Percentiles rank a stretch among this genome's conserved stretches.
These are phyloP conservation scores for Mythimna albipuncta DNA, from an alignment of 2,888 invertebrate genomes.

Conservation along the genomic window DNA sequence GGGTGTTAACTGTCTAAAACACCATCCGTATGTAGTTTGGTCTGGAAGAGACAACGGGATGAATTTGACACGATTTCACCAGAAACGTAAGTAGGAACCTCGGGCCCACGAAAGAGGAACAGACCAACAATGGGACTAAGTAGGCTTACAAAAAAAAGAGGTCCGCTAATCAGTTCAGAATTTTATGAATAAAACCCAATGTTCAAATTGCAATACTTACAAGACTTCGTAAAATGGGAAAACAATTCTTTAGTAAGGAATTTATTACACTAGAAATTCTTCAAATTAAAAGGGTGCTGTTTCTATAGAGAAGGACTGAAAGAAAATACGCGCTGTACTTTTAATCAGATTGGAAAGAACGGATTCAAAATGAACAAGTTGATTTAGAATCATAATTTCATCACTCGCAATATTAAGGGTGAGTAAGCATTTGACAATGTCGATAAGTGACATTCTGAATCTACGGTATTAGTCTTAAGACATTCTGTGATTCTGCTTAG, in stretches of 20 bases:
- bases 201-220: not conserved
- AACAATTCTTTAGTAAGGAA: not conserved
- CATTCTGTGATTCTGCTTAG: not conserved
- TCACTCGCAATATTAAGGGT: not conserved
- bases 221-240: not conserved
- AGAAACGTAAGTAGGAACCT: too few relatives aligned
- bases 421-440: conserved; percentile 1
- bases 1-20: too few relatives aligned
- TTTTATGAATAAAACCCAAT: not conserved
- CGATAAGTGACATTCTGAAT: not conserved
- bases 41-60: too few relatives aligned
- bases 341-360: conserved; percentile 5
- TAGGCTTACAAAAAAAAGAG: too few relatives aligned
- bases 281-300: not conserved
- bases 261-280: not conserved
- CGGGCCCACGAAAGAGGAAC: too few relatives aligned
- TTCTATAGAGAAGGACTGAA: not conserved
- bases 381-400: conserved; percentile 8
- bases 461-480: not conserved
- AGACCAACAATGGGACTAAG: too few relatives aligned
- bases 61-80: too few relatives aligned
- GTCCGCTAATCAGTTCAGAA: not conserved
- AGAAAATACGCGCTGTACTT: not conserved
- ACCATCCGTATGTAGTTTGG: too few relatives aligned
- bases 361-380: conserved; percentile 1